Percentiles rank a stretch among this genome's conserved stretches.
phyloP scores from a whole-genome alignment of 2,113 vertebrate species.

The Acanthisitta chloris region DNA sequence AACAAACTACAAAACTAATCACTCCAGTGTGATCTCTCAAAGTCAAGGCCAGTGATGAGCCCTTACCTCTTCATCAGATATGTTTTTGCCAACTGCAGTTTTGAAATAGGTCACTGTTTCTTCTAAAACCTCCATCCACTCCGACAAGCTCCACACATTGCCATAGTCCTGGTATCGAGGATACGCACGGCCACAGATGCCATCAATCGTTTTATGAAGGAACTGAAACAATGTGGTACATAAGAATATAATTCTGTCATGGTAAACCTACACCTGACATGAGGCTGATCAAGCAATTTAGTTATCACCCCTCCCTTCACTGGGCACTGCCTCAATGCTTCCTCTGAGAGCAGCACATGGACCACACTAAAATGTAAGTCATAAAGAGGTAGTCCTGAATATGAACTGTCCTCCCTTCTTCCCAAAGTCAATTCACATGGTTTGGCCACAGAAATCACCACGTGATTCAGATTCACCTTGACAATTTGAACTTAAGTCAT shows the following conservation, averaged over 20 bases:
- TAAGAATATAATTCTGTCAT: too few relatives aligned
- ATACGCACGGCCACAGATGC: constrained; percentile 82
- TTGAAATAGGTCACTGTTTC: constrained; percentile 73
- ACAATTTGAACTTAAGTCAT: fast-evolving
- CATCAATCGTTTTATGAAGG: constrained; percentile 87
- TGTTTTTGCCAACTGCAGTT: constrained; percentile 74
- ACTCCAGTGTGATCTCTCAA: not conserved
- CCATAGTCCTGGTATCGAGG: constrained; percentile 80
- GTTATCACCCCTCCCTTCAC: not conserved
- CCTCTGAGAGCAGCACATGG: fast-evolving
- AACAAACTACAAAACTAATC: not conserved
- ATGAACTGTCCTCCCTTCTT: not conserved
- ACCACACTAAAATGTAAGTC: not conserved
- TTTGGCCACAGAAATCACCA: not conserved
- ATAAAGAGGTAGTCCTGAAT: fast-evolving
- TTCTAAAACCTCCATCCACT: constrained; percentile 83
- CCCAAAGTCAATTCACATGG: not conserved
- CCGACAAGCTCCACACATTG: constrained; percentile 77
- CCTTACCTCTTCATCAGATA: constrained; percentile 83
- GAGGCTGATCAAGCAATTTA: not conserved
- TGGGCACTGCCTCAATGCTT: not conserved
- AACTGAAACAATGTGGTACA: constrained; percentile 67
- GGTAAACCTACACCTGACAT: fast-evolving
- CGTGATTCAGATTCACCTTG: fast-evolving
- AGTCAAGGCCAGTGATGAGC: not conserved